A percentile compares a stretch with the other conserved stretches of the same genome.
These are phyloP conservation scores for Rhadinocentrus ornatus DNA, from an alignment of 2,797 vertebrate genomes.

Conservation along the genomic window DNA sequence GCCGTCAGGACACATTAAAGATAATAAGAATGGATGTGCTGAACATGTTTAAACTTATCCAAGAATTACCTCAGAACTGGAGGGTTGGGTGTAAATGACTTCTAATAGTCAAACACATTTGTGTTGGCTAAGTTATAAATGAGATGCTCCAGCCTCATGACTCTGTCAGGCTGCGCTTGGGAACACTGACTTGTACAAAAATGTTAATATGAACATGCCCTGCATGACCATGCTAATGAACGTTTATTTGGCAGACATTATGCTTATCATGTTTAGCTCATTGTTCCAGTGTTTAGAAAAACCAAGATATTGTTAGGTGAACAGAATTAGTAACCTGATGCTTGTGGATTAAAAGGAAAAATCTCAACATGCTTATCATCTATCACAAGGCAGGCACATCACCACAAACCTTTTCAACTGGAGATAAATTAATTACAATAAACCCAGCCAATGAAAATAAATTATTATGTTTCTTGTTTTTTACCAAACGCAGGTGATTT, in stretches of 20 bases:
- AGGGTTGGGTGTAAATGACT: background rate
- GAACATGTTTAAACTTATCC: conserved; percentile 12
- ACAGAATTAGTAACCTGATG: background rate
- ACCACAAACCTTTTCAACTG: background rate
- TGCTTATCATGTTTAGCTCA: background rate
- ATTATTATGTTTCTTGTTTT: background rate
- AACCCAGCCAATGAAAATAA: background rate
- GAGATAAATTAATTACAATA: background rate
- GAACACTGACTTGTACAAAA: background rate
- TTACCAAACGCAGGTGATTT: background rate
- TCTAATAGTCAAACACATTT: background rate
- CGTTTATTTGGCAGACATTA: no score
- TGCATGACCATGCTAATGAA: background rate
- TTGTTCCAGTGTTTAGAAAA: background rate
- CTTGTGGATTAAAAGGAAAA: no score
- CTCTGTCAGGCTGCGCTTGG: background rate
- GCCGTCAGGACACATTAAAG: no score
- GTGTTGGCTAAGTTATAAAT: background rate
- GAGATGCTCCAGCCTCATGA: background rate
- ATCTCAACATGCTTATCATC: background rate
- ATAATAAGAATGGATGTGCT: background rate
- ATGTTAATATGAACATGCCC: background rate
- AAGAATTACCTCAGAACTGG: conserved; percentile 20
- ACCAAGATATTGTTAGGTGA: background rate
- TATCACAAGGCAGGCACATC: background rate